These are phyloP conservation scores for Polydesmus complanatus DNA, from an alignment of 2,888 invertebrate genomes.

Conservation along the genomic window DNA sequence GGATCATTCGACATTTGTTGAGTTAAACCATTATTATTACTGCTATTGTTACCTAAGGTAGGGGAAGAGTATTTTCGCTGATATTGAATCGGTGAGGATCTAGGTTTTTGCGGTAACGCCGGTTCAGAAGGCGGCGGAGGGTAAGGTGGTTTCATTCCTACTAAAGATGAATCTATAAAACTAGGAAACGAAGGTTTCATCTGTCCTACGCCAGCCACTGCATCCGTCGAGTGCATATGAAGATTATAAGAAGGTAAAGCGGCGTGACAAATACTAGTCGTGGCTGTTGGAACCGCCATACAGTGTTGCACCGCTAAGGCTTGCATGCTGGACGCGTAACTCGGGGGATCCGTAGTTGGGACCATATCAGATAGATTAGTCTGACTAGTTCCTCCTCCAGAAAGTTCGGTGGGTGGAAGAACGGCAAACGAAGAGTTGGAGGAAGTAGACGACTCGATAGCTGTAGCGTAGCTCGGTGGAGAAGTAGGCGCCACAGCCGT, in stretches of 20 bases:
- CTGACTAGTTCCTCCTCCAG: constrained; percentile 8
- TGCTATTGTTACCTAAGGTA: neutral
- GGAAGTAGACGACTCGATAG: constrained; percentile 18
- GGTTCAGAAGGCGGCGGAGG: constrained; percentile 50
- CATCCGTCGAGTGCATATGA: constrained; percentile 22
- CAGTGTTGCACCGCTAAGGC: constrained; percentile 46
- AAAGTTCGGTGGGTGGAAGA: constrained; percentile 18
- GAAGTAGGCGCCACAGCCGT: constrained; percentile 86
- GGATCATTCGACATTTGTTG: neutral
- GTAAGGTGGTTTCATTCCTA: neutral
- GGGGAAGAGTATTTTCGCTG: constrained; percentile 52
- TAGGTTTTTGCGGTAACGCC: constrained; percentile 35
- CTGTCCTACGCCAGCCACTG: constrained; percentile 38
- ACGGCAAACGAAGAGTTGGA: constrained; percentile 15
- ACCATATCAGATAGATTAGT: constrained; percentile 17
- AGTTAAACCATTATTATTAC: neutral
- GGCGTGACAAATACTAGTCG: constrained; percentile 20
- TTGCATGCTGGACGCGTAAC: constrained; percentile 82
- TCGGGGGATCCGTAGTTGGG: constrained; percentile 73
- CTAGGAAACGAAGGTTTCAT: neutral
- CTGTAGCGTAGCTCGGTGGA: constrained; percentile 34
- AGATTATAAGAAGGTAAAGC: constrained; percentile 16
- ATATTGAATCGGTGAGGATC: constrained; percentile 26
- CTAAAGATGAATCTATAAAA: neutral
- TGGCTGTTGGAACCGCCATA: constrained; percentile 28